Percentiles rank a stretch among this genome's conserved stretches.
Evolutionary conservation across 2,888 invertebrate genomes (phyloP).

Genomic region (Clivina fossor): DNA sequence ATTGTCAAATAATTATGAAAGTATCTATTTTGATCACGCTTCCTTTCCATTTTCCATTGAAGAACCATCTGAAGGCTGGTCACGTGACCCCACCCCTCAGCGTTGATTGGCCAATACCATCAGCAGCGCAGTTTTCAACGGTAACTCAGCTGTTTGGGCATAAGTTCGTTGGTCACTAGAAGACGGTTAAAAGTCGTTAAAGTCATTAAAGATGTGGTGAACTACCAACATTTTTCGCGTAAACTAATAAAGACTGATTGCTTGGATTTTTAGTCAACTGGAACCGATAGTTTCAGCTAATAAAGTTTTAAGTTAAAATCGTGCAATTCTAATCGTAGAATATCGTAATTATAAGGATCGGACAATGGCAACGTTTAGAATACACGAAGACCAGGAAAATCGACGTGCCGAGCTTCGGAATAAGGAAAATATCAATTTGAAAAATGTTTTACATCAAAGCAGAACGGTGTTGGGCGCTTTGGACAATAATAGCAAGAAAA

Average conservation of each 20-base stretch:
- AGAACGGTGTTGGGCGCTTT: constrained; percentile 67
- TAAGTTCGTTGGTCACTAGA: constrained; percentile 33
- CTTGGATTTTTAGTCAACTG: too few relatives aligned
- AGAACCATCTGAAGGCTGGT: too few relatives aligned
- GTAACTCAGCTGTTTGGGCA: constrained; percentile 42
- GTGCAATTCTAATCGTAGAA: constrained; percentile 4
- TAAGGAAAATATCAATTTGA: constrained; percentile 55
- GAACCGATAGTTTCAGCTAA: too few relatives aligned
- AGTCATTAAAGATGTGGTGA: constrained; percentile 28
- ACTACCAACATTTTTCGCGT: not conserved
- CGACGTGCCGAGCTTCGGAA: constrained; percentile 52
- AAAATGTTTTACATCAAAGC: constrained; percentile 60
- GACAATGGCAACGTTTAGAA: constrained; percentile 73
- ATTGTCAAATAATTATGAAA: too few relatives aligned
- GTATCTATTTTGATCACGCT: not conserved
- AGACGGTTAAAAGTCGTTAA: constrained; percentile 29
- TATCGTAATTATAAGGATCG: constrained; percentile 32
- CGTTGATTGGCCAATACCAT: constrained; percentile 8
- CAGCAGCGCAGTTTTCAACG: constrained; percentile 34
- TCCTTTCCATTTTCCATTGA: not conserved
- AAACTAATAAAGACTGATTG: too few relatives aligned
- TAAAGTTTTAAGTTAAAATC: too few relatives aligned
- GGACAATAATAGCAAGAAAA: constrained; percentile 60
- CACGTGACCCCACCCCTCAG: constrained; percentile 6
- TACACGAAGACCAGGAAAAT: constrained; percentile 80